Conservation (phyloP, 1,140 invertebrate genomes). For the Drosophila kurseongensis region DNA sequence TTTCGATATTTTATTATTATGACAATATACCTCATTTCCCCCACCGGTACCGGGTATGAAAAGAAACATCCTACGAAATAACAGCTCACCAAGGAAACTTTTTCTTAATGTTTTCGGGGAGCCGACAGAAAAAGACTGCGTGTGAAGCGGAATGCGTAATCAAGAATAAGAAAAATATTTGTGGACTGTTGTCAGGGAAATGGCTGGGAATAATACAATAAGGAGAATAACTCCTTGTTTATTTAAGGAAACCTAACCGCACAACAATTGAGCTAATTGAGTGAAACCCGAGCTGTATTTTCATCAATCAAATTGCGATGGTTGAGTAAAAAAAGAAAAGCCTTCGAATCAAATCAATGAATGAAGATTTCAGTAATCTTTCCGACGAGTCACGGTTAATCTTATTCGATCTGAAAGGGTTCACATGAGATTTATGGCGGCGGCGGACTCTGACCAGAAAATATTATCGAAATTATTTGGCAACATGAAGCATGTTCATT, state of each 20-base stretch:
- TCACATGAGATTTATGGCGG: slow-evolving; percentile 31
- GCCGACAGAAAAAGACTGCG: slow-evolving; percentile 4
- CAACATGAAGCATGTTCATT: slow-evolving; percentile 59
- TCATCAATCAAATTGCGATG: slow-evolving; percentile 34
- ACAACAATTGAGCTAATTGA: slow-evolving; percentile 43
- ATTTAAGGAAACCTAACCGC: slow-evolving; percentile 28
- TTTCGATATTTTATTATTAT: too few species aligned
- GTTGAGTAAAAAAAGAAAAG: neutral
- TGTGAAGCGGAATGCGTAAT: slow-evolving; percentile 50
- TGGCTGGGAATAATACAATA: slow-evolving; percentile 34
- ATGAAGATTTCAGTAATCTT: slow-evolving; percentile 15
- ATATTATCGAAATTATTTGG: slow-evolving; percentile 60
- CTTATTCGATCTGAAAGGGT: slow-evolving; percentile 22
- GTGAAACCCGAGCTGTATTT: slow-evolving; percentile 28
- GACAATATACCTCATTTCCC: neutral
- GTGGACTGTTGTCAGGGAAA: slow-evolving; percentile 40
- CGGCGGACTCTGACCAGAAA: slow-evolving; percentile 39
- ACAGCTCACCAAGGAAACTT: slow-evolving; percentile 19
- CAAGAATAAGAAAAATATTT: slow-evolving; percentile 43
- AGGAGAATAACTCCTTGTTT: slow-evolving; percentile 50
- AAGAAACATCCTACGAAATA: slow-evolving; percentile 17
- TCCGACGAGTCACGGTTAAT: slow-evolving; percentile 16
- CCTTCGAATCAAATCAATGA: neutral
- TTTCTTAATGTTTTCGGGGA: slow-evolving; percentile 19
- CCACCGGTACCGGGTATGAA: neutral